phyloP scores from a whole-genome alignment of 1,140 invertebrate species.

The Drosophila arizonae region DNA sequence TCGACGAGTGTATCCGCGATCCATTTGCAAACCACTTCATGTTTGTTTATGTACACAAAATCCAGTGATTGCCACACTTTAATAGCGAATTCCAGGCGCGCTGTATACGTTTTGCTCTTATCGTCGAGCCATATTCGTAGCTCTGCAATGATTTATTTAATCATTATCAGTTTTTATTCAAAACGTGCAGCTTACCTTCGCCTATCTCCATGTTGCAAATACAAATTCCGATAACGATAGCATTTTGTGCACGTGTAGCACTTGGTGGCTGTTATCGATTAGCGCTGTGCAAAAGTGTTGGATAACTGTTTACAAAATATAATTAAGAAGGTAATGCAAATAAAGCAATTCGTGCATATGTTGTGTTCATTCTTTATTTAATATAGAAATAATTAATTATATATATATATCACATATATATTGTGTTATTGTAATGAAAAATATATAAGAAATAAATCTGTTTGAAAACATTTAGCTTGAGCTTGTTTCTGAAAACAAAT shows the following conservation, averaged over 20 bases:
- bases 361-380: background rate
- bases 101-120: conserved; percentile 40
- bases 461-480: too few relatives aligned
- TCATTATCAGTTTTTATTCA: background rate
- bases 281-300: background rate
- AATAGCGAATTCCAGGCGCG: conserved; percentile 68
- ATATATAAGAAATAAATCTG: too few relatives aligned
- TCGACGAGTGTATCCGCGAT: conserved; percentile 29
- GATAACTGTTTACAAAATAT: background rate
- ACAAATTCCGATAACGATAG: conserved; percentile 40
- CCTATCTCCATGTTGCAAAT: conserved; percentile 56
- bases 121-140: conserved; percentile 63
- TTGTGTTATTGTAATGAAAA: too few relatives aligned
- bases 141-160: conserved; percentile 36
- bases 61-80: conserved; percentile 77
- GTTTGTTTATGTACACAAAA: conserved; percentile 68
- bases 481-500: too few relatives aligned
- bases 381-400: too few relatives aligned
- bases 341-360: too few relatives aligned
- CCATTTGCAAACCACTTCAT: conserved; percentile 70
- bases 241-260: conserved; percentile 47
- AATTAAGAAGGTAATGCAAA: background rate
- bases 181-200: conserved; percentile 45
- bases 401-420: too few relatives aligned
- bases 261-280: conserved; percentile 18